phyloP scores from a whole-genome alignment of 1,140 invertebrate species.

The Drosophila pandora region DNA sequence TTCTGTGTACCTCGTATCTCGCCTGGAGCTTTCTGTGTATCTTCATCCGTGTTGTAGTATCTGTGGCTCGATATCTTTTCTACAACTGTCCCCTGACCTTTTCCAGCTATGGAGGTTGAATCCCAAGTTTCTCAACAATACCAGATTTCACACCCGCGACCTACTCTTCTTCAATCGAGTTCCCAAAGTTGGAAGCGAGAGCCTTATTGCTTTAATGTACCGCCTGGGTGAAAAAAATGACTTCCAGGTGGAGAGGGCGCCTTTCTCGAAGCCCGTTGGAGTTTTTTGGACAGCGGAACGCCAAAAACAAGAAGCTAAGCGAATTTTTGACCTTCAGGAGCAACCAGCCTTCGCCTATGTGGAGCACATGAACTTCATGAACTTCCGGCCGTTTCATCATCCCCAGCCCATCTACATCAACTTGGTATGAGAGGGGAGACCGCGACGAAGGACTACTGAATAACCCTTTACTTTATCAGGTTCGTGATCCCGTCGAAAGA shows the following conservation, averaged over 20 bases:
- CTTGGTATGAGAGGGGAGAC: constrained; percentile 85
- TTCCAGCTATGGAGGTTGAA: constrained; percentile 59
- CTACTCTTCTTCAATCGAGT: constrained; percentile 94
- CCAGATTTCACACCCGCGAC: constrained; percentile 87
- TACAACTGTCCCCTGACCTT: constrained; percentile 88
- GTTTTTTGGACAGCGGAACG: constrained; percentile 21
- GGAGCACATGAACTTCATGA: constrained; percentile 84
- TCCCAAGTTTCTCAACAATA: constrained; percentile 89
- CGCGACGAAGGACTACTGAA: no score
- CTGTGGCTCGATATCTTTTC: constrained; percentile 8
- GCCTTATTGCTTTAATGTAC: constrained; percentile 92
- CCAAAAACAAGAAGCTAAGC: constrained; percentile 40
- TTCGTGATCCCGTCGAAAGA: constrained; percentile 92
- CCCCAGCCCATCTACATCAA: constrained; percentile 94
- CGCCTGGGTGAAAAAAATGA: constrained; percentile 89
- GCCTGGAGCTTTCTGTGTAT: constrained; percentile 37
- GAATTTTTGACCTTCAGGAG: constrained; percentile 56
- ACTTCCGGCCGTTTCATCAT: constrained; percentile 87
- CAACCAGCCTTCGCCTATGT: constrained; percentile 46
- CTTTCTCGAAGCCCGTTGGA: constrained; percentile 26
- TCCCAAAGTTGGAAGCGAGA: constrained; percentile 93
- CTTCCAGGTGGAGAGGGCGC: constrained; percentile 73
- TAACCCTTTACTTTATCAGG: constrained; percentile 22
- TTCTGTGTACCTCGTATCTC: constrained; percentile 18
- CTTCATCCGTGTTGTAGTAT: constrained; percentile 11